Base-by-base conservation (phyloP, 2,888 invertebrate genomes). In the Hartigia nigra region DNA sequence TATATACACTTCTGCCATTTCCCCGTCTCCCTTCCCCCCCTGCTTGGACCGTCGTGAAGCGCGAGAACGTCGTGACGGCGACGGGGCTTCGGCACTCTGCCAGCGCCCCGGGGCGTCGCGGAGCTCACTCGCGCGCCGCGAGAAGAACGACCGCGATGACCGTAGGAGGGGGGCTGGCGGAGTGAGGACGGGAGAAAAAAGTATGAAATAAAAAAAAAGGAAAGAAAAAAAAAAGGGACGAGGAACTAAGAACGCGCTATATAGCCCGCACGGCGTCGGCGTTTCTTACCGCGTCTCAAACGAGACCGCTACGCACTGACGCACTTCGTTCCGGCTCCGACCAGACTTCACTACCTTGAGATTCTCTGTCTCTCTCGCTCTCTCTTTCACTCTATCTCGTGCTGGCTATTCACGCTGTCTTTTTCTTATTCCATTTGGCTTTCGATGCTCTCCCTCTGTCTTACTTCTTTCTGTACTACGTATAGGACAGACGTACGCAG, bases 71-170 rank as follows among this genome's bases (percentile, higher is more conserved):
- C 55, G 55, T 55, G 55, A 55, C 55, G 55, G 55, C 55, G 55
- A 55, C 55, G 55, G 55, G 81, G 79, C 80, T 84, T 86, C 86
- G 86, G 88, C 88, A 88, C 82, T 85, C 81, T 86, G 88, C 88
- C 87, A 88, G 81, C 78, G 81, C 81, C 82, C 81, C 81, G 81
- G 83, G 82, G 78, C 75, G 35, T 75, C 32, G 39, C 75, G 76
- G 39, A 39, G 31, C 72, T 70, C 76, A 70, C 78, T 77, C 76
- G 79, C 69, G 77, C 74, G 75, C 34, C 75, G 75, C 75, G 72
- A 55, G 55, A 35, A 55, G 55, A 77, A 75, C 31, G 31, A 31
- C 12, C n/a, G 74, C 70, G 80, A 75, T 77, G 79, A 80, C 74
- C 82, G 82, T n/a, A 83, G 84, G 83, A 83, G 83, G 79, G 81